Base-by-base conservation (phyloP, 2,113 vertebrate species). In the Suncus etruscus region DNA sequence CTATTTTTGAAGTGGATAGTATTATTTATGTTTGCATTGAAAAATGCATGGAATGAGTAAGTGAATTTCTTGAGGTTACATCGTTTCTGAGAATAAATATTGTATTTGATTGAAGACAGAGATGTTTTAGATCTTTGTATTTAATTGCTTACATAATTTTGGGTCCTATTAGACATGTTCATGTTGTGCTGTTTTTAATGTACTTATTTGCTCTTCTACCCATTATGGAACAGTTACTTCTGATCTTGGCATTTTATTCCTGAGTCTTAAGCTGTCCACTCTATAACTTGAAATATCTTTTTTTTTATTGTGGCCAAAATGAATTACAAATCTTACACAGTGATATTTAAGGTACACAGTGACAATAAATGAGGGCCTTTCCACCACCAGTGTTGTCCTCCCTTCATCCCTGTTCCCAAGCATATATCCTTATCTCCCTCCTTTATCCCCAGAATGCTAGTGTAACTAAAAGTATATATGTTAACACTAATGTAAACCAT, bases 161-260 rank as follows among this genome's bases (percentile, higher is more conserved):
- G 6, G 11, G 75, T 90, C 93, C 96, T 85, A 75, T 70, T 89
- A 96, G 95, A 95, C 95, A 96, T 68, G n/a, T 63, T 96, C 90
- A 63, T 96, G 70, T 90, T 97, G n/a, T 96, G 82, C 90, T 97
- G 87, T 95, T 87, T 86, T 91, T 93, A 94, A 93, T 94, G 94
- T 72, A 79, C 7, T 32, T n/a, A 10, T 51, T 29, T 4, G 29
- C 66, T 68, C 11, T 83, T 83, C 63, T 65, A 65, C 3, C 50
- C 69, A 15, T 1, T 5, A 1, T 2, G 24, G 5, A 5, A 45
- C 1, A 74, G 24, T 48, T 18, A 25, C 3, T 51, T 51, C 47
- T 82, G 29, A 81, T 78, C 32, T 32, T 22, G 3, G 16, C 12
- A 51, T 11, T 69, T 85, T 31, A 72, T 1, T 76, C 31, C 27